Percentiles rank a stretch among this genome's conserved stretches.
Conservation (phyloP, 2,797 vertebrate species). For the Clangula hyemalis region DNA sequence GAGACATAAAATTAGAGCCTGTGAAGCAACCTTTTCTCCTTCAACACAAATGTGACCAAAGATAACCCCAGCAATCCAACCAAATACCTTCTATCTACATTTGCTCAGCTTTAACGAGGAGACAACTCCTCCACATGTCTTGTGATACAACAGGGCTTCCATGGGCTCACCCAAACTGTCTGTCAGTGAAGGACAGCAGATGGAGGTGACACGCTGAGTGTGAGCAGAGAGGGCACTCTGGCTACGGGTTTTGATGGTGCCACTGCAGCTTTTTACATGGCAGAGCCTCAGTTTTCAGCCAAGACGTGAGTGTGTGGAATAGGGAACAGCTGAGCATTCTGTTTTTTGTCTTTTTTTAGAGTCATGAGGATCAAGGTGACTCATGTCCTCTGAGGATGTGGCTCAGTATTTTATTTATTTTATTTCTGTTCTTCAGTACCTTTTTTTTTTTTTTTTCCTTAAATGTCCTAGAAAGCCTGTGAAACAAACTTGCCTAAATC, state of each 20-base stretch:
- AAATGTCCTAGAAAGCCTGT: background rate
- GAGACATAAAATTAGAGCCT: background rate
- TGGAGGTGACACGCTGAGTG: rapidly evolving
- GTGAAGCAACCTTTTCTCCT: background rate
- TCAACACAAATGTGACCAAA: background rate
- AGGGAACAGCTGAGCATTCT: background rate
- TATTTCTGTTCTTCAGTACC: background rate
- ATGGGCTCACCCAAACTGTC: background rate
- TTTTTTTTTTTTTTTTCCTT: background rate
- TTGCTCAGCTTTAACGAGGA: background rate
- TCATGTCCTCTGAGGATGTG: background rate
- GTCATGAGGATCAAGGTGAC: background rate
- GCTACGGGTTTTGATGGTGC: background rate
- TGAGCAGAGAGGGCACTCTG: background rate
- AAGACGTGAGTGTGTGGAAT: background rate
- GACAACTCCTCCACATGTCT: rapidly evolving
- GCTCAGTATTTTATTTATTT: background rate
- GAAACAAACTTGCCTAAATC: background rate
- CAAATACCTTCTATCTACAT: rapidly evolving
- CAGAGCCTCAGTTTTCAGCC: background rate
- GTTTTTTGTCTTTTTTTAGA: background rate
- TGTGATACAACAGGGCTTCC: rapidly evolving
- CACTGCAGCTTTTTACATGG: background rate
- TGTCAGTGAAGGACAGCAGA: background rate
- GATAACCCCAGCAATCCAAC: background rate